Evolutionary conservation across 2,888 invertebrate species (phyloP).

Genomic region (Phasia obesa): DNA sequence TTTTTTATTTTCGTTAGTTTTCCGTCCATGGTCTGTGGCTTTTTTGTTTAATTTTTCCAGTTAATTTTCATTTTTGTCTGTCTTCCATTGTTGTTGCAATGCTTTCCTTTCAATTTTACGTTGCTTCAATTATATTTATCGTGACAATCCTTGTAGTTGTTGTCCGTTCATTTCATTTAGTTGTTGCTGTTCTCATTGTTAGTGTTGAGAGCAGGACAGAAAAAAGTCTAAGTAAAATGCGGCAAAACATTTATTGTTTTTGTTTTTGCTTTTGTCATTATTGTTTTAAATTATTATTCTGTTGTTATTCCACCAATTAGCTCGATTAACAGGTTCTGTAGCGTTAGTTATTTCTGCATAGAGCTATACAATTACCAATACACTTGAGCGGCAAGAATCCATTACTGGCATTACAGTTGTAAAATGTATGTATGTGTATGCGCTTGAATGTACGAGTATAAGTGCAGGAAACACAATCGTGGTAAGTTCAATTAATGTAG

Average conservation of each 20-base stretch:
- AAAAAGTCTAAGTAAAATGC: background rate
- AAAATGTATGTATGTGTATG: background rate
- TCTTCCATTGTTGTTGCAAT: background rate
- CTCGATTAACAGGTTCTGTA: conserved; percentile 77
- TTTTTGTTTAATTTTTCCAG: background rate
- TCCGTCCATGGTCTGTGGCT: background rate
- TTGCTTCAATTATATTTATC: conserved; percentile 49
- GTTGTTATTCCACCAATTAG: conserved; percentile 79
- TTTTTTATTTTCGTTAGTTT: background rate
- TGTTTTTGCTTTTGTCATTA: conserved; percentile 63
- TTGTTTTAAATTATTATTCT: conserved; percentile 71
- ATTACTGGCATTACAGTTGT: background rate
- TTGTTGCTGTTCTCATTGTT: conserved; percentile 14
- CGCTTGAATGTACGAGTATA: background rate
- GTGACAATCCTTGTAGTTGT: conserved; percentile 19
- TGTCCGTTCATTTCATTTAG: conserved; percentile 4
- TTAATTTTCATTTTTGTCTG: conserved; percentile 31
- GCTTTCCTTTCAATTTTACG: conserved; percentile 1
- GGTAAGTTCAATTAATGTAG: conserved; percentile 18
- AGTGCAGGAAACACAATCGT: conserved; percentile 27
- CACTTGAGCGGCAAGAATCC: background rate
- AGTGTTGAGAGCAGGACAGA: background rate
- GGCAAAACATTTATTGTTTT: conserved; percentile 35
- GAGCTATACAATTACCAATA: conserved; percentile 1
- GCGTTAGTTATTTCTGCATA: conserved; percentile 32